Conservation (phyloP, 2,888 invertebrate genomes). For the Vanessa cardui region DNA sequence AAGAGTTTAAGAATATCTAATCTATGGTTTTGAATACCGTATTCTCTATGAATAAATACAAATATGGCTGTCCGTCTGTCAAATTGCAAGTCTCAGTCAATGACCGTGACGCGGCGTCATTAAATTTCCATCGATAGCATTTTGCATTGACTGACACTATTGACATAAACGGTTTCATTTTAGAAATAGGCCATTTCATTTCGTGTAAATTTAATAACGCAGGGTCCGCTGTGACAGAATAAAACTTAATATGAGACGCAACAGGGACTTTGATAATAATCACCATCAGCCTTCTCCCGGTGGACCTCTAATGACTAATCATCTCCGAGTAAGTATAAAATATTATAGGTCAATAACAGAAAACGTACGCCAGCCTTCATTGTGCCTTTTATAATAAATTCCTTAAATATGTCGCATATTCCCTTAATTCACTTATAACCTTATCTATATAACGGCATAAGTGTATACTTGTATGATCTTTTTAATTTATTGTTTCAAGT, state of each 20-base stretch:
- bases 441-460: too few species aligned
- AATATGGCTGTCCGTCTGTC: background rate
- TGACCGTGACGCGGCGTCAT: conserved; percentile 1
- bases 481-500: too few species aligned
- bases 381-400: too few species aligned
- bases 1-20: background rate
- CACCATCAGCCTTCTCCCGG: conserved; percentile 3
- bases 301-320: conserved; percentile 53
- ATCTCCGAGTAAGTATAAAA: conserved; percentile 47
- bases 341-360: background rate
- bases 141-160: background rate
- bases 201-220: background rate
- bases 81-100: background rate
- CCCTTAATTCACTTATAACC: too few species aligned
- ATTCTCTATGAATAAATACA: background rate
- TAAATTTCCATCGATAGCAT: background rate
- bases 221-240: background rate
- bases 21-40: background rate
- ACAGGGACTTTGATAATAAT: conserved; percentile 23
- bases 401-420: too few species aligned
- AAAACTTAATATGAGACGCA: conserved; percentile 43
- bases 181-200: too few species aligned
- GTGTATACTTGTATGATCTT: too few species aligned
- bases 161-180: too few species aligned
- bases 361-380: too few species aligned